Base-by-base conservation (phyloP, 2,113 vertebrate species). In the Mystacornis crossleyi region DNA sequence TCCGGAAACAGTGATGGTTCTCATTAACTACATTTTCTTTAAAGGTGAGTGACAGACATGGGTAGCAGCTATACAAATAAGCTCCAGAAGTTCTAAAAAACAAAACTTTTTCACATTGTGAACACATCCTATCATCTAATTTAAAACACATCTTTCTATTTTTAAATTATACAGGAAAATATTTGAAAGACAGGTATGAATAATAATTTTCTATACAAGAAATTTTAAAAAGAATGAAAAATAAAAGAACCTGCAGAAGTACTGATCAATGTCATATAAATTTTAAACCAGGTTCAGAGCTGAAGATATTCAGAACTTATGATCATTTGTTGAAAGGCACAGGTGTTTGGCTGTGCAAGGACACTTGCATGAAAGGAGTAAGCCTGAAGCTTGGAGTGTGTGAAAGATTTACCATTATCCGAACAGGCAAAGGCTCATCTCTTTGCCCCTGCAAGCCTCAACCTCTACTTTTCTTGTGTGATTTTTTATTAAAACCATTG, bases 11-110 rank as follows among this genome's bases (percentile, higher is more conserved):
- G 12, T 95, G 70, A 98, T 99, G 97, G 74, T 99, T 95, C 98
- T 99, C 51, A 88, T 98, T 61, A 99, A 98, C 96, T 98, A 97
- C 14, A 93, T 99, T 90, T 98, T 95, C 93, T 99, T 99, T 95
- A 98, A 54, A 99, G 99, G 99, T 97, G 45, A 94, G 95, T 91
- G n/a, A 43, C 12, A 89, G 85, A 69, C 0, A 1, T 15, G 19
- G 5, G 23, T 67, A 71, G 17, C 21, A 71, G 10, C 45, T 64
- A 28, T 8, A 28, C 4, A 54, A 12, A 31, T 50, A 55, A 43
- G 8, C 17, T 67, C 31, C 78, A 28, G 2, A 83, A 81, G 24
- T 40, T 42, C 29, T 77, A 73, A 77, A 61, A 72, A 81, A 55
- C 1, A 3, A 42, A 64, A 53, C 1, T 67, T 62, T 65, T 89